Base-by-base conservation (phyloP, 2,888 invertebrate species). In the Ptycholaimellus sp. region DNA sequence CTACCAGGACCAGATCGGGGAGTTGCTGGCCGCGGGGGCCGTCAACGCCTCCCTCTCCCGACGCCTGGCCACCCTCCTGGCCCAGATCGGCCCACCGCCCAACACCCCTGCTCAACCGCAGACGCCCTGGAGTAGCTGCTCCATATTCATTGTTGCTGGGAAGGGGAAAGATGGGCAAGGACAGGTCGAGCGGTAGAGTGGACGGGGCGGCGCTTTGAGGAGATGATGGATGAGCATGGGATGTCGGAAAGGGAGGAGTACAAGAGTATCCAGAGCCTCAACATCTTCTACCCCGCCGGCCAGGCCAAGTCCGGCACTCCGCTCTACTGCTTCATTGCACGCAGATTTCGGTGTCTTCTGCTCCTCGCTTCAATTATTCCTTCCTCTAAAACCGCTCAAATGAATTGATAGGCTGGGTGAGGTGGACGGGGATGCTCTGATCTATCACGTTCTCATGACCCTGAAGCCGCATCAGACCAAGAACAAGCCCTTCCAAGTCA, bases 11-110 rank as follows among this genome's bases (percentile, higher is more conserved):
- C 70, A 76, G 53, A 82, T 83, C 43, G 81, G 82, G 29, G 63
- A 66, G 46, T 66, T 65, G 44, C 49, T 65, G 16, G 16, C 35
- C 9, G 28, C 38, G 14, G 27, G 14, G 4, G 33, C 38, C 16
- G 32, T 19, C 31, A 37, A 43, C 37, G 33, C 19, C 13, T 23
- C 35, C 7, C 20, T 43, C 11, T 29, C 29, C 16, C 33, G 39
- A 6, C 32, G 42, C 11, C 25, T 93, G 87, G 87, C 85, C 14
- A 93, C 90, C 2, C 61, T 93, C 3, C 65, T 93, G 37, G 90
- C 93, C 0, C 90, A 93, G 59, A 66, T 93, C 37, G 90, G 90
- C 16, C 90, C 90, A 9, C 90, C 90, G 0, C 90, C 90, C 58
- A 87, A 87, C 57, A 82, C 87, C 58, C 83, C 87, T n/a, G n/a